These are phyloP conservation scores for Amblyjoppa fuscipennis DNA, from an alignment of 2,888 invertebrate species.

Conservation along the genomic window DNA sequence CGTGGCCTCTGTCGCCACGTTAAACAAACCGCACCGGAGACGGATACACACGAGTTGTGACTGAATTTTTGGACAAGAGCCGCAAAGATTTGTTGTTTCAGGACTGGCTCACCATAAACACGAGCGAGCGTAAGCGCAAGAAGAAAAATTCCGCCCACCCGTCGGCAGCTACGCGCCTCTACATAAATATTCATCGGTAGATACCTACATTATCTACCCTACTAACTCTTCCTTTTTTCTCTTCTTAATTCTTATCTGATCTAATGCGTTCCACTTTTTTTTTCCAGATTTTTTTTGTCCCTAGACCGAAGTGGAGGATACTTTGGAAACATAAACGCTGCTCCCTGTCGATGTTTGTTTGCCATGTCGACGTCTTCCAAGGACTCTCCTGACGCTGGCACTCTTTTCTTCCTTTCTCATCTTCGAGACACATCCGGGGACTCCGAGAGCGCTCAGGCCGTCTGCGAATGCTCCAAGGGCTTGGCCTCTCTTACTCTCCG, in stretches of 20 bases:
- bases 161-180: neutral
- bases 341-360: slow-evolving; percentile 55
- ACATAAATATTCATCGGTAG: slow-evolving; percentile 46
- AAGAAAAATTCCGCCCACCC: slow-evolving; percentile 13
- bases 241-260: slow-evolving; percentile 39
- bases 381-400: slow-evolving; percentile 38
- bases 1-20: slow-evolving; percentile 66
- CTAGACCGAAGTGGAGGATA: slow-evolving; percentile 11
- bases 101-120: slow-evolving; percentile 69
- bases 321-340: slow-evolving; percentile 47
- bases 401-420: slow-evolving; percentile 17
- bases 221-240: slow-evolving; percentile 23
- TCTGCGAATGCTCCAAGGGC: slow-evolving; percentile 27
- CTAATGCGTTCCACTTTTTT: slow-evolving; percentile 16
- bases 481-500: too few species aligned
- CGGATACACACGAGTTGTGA: slow-evolving; percentile 68
- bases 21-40: slow-evolving; percentile 72
- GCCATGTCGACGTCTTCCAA: slow-evolving; percentile 35
- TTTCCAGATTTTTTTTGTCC: slow-evolving; percentile 4
- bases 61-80: slow-evolving; percentile 58
- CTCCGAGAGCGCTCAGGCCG: slow-evolving; percentile 43
- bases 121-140: neutral
- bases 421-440: slow-evolving; percentile 8
- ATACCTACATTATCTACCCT: slow-evolving; percentile 31
- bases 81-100: slow-evolving; percentile 74